Evolutionary conservation across 2,888 invertebrate genomes (phyloP), one percentile per base, ranked within the genome.

Genomic region (Cheilosia scutellata): DNA sequence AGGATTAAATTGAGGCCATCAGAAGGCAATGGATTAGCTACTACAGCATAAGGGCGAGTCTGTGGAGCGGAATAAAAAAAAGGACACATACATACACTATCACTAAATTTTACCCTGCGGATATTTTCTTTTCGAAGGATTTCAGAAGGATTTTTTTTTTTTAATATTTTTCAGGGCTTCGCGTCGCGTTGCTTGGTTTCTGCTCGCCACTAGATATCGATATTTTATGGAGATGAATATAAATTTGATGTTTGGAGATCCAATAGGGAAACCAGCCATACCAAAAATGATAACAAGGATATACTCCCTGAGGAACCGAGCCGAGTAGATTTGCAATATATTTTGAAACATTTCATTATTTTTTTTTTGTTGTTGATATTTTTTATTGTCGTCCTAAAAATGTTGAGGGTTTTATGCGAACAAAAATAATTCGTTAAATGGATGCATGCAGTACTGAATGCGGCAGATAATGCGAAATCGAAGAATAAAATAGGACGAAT

Each of bases 221-320:
- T 76, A 76, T 80, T 72, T 86, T 80, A 86, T 86, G 86, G 76
- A 76, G 71, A 80, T 76, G 62, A 80, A 86, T 76, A 80, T 72
- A 80, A 86, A 76, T 76, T 76, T 68, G 71, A 79, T 79, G 75
- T 84, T 84, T 84, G 47, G 63, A 60, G 68, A 65, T 70, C 16
- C 66, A 47, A 62, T 27, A 55, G 13, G 11, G 4, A 40, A 29
- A 47, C 9, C 29, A 42, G 7, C 51, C 60, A 42, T 51, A 58
- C 37, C 16, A 29, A 20, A 49, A 27, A 27, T 13, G 9, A 53
- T 62, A 83, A 79, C 72, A 72, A 65, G 83, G 70, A 84, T 71
- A 79, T 60, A 70, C 51, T 33, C 70, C 84, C 55, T 7, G 20
- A 40, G 63, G 74, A 29, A 33, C 37, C 20, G 20, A 20, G 13